Conservation (phyloP, 2,888 invertebrate species). For the Xestoiulus laeticollis region DNA sequence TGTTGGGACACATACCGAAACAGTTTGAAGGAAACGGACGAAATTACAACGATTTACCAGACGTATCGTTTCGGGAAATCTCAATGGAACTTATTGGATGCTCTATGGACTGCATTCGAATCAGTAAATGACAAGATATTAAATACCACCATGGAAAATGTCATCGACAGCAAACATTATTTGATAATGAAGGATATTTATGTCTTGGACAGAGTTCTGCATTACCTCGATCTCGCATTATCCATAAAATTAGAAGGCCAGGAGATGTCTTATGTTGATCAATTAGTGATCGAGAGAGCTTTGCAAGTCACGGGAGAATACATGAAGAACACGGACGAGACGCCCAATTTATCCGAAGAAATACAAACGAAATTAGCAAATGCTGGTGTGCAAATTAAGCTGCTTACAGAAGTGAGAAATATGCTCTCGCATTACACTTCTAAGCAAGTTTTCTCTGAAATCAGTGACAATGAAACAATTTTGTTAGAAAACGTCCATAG, state of each 20-base stretch:
- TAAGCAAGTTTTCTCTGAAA: neutral
- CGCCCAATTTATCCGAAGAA: neutral
- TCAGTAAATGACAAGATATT: neutral
- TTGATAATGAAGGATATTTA: slow-evolving; percentile 6
- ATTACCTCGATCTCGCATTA: neutral
- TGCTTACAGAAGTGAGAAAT: neutral
- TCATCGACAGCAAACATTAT: neutral
- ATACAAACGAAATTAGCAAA: neutral
- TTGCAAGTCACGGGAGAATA: slow-evolving; percentile 14
- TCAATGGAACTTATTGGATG: neutral
- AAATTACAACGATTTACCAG: neutral
- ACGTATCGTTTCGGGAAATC: neutral
- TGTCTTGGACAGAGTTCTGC: neutral
- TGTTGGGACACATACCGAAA: neutral
- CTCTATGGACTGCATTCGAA: neutral
- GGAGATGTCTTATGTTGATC: neutral
- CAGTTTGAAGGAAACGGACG: neutral
- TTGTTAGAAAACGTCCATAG: neutral
- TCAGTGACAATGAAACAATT: neutral
- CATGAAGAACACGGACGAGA: neutral
- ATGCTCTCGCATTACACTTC: neutral
- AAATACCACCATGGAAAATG: neutral
- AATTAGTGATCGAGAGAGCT: neutral
- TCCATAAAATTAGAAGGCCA: neutral
- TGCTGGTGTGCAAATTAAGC: neutral